Evolutionary conservation across 2,888 invertebrate genomes (phyloP).

Genomic region (Rhagonycha fulva): DNA sequence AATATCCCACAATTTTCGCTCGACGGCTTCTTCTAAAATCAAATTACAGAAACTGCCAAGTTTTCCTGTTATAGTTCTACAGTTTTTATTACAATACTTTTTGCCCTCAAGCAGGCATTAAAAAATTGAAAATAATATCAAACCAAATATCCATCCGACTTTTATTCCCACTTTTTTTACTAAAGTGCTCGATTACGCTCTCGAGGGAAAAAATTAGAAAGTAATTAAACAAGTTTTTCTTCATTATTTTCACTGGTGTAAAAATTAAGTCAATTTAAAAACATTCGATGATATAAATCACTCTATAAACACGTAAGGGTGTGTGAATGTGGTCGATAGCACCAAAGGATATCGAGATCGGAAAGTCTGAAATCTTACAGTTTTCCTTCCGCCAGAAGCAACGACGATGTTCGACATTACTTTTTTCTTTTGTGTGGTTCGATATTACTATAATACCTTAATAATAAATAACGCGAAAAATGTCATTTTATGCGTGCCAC

Average conservation of each 20-base stretch:
- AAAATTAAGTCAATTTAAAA: slow-evolving; percentile 29
- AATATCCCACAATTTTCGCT: slow-evolving; percentile 31
- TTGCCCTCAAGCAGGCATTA: background rate
- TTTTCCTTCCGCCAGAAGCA: slow-evolving; percentile 27
- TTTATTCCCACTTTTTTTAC: background rate
- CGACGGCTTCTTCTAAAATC: slow-evolving; percentile 28
- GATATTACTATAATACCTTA: slow-evolving; percentile 28
- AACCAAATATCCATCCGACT: background rate
- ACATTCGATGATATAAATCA: slow-evolving; percentile 30
- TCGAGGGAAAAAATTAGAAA: slow-evolving; percentile 8
- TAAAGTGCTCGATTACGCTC: background rate
- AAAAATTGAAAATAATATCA: background rate
- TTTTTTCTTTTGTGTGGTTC: slow-evolving; percentile 28
- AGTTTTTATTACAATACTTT: slow-evolving; percentile 26
- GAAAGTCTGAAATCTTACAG: slow-evolving; percentile 29
- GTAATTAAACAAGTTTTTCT: slow-evolving; percentile 22
- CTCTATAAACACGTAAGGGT: slow-evolving; percentile 29
- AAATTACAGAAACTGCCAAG: slow-evolving; percentile 28
- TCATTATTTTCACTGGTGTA: slow-evolving; percentile 9
- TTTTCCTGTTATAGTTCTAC: slow-evolving; percentile 28
- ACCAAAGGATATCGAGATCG: slow-evolving; percentile 29
- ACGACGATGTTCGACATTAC: slow-evolving; percentile 26
- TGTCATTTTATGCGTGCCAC: slow-evolving; percentile 18
- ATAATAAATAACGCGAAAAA: slow-evolving; percentile 28
- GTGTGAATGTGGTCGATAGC: slow-evolving; percentile 31